Conservation (phyloP, 2,888 invertebrate genomes). For the Sialis fuliginosa region DNA sequence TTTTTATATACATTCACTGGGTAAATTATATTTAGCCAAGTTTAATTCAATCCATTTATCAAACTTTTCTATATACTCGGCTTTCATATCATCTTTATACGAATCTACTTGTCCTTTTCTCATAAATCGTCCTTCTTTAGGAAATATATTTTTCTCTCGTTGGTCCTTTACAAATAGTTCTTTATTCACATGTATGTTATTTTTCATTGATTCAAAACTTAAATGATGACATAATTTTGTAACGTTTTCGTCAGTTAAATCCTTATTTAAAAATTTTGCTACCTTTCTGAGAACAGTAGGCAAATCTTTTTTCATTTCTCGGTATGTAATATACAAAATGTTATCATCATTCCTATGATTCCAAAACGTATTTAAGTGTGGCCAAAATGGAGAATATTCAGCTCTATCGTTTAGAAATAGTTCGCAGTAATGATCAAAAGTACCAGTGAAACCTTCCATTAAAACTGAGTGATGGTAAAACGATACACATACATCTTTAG, state of each 20-base stretch:
- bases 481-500: neutral
- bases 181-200: neutral
- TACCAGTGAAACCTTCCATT: neutral
- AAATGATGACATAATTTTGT: neutral
- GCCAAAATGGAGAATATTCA: neutral
- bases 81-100: neutral
- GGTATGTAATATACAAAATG: neutral
- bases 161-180: neutral
- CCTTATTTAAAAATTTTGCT: neutral
- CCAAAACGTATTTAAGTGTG: neutral
- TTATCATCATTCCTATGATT: neutral
- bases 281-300: neutral
- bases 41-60: neutral
- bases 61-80: neutral
- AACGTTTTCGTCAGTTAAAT: neutral
- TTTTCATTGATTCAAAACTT: neutral
- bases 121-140: neutral
- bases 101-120: neutral
- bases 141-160: neutral
- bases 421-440: neutral
- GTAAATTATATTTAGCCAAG: neutral
- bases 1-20: neutral
- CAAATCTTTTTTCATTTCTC: neutral
- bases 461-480: neutral
- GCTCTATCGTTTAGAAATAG: neutral